Base-by-base conservation (phyloP, 1,140 invertebrate genomes). In the Drosophila saltans region DNA sequence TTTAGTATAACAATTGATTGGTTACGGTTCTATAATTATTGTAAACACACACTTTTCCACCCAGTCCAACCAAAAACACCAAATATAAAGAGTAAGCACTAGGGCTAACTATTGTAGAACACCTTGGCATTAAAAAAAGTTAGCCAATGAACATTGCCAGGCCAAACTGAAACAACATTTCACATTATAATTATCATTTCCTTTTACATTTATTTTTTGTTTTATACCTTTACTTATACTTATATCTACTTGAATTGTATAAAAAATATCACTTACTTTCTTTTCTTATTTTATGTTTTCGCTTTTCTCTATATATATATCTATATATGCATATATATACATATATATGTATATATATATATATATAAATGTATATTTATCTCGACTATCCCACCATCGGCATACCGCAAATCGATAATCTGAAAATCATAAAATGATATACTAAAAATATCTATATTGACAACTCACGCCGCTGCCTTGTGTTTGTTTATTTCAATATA, bases 281-380 rank as follows among this genome's bases (percentile, higher is more conserved):
- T 86, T 86, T 86, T 86, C 83, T 86, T 86, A 86, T 86, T 86
- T 86, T 86, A 86, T 86, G 83, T 86, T 86, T 81, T 80, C 73
- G 56, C 56, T 58, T 59, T 59, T 52, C 21, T 52, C 1, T 52
- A 26, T 52, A 52, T 52, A 9, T 85, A 86, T 85, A 84, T 75
- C 76, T 85, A 78, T 75, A 68, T 72, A 81, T 80, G 75, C 82
- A 79, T 86, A 86, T 86, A 79, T 72, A 77, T 64, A 68, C 65
- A 72, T 68, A 48, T 48, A 48, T 39, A 39, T 39, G 9, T 79
- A 76, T 86, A 79, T 85, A 85, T 85, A 79, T 72, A 77, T 64
- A 68, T 73, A 73, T 68, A 52, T 52, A 52, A 11, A 40, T 40
- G 10, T 86, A 88, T 86, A 86, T 77, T 72, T 86, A 80, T 70